A percentile compares a stretch with the other conserved stretches of the same genome.
Conservation (phyloP, 2,113 vertebrate species). For the Vombatus ursinus region DNA sequence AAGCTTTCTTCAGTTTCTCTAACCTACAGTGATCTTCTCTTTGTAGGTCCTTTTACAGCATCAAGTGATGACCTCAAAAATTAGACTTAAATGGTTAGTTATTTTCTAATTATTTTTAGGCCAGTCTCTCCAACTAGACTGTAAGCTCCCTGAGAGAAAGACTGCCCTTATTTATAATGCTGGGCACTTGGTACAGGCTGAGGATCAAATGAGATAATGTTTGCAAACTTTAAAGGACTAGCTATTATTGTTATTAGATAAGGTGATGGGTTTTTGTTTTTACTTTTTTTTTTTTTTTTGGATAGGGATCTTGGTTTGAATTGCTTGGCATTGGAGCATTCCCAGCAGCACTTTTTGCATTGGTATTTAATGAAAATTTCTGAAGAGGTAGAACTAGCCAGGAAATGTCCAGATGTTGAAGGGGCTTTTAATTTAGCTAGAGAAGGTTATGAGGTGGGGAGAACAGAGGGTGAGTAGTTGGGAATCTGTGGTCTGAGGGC, state of each 20-base stretch:
- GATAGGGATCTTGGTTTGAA: neutral
- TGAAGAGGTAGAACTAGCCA: neutral
- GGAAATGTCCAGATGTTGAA: neutral
- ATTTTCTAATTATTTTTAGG: neutral
- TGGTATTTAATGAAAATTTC: neutral
- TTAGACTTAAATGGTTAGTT: neutral
- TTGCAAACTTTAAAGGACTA: neutral
- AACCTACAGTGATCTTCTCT: neutral
- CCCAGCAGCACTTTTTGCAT: neutral
- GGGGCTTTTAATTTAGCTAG: conserved; percentile 13
- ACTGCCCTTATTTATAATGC: neutral
- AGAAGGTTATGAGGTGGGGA: neutral
- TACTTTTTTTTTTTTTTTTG: neutral
- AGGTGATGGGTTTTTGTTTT: neutral
- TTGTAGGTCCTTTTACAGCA: neutral
- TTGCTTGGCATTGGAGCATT: neutral
- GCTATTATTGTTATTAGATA: neutral
- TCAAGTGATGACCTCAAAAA: neutral
- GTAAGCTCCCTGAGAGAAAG: neutral
- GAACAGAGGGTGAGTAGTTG: neutral
- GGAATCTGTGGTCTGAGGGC: neutral
- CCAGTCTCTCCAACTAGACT: neutral
- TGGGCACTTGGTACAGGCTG: neutral
- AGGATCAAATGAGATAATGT: too few relatives aligned
- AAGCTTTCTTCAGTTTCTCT: neutral